Conservation (phyloP, 1,140 invertebrate genomes). For the Riptortus pedestris region DNA sequence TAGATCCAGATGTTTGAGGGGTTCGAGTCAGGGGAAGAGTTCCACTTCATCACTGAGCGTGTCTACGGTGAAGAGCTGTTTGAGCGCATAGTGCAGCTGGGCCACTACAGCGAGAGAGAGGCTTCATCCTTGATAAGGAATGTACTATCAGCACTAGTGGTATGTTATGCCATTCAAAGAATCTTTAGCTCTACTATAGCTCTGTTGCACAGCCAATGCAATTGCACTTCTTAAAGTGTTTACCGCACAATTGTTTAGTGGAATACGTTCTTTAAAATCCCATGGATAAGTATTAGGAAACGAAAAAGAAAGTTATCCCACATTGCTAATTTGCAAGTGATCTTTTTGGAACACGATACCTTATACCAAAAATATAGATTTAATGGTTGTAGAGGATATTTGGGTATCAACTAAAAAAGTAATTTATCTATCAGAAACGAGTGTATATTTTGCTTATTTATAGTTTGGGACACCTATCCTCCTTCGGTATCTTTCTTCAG, state of each 20-base stretch:
- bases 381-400: no score
- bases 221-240: neutral
- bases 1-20: slow-evolving; percentile 34
- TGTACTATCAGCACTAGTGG: slow-evolving; percentile 39
- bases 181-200: neutral
- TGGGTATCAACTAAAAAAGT: no score
- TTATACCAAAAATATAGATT: no score
- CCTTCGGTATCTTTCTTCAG: no score
- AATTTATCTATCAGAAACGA: no score
- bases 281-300: no score
- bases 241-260: neutral
- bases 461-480: no score
- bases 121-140: slow-evolving; percentile 39
- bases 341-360: no score
- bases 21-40: slow-evolving; percentile 31
- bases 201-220: neutral
- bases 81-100: slow-evolving; percentile 42
- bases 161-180: slow-evolving; percentile 32
- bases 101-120: slow-evolving; percentile 42
- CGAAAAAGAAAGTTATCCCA: no score
- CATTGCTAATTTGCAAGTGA: no score
- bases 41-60: slow-evolving; percentile 33
- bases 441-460: no score
- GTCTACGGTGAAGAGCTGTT: slow-evolving; percentile 41
- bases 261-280: neutral